Evolutionary conservation across 2,888 invertebrate species (phyloP).

Genomic region (Vesta saturnalis): DNA sequence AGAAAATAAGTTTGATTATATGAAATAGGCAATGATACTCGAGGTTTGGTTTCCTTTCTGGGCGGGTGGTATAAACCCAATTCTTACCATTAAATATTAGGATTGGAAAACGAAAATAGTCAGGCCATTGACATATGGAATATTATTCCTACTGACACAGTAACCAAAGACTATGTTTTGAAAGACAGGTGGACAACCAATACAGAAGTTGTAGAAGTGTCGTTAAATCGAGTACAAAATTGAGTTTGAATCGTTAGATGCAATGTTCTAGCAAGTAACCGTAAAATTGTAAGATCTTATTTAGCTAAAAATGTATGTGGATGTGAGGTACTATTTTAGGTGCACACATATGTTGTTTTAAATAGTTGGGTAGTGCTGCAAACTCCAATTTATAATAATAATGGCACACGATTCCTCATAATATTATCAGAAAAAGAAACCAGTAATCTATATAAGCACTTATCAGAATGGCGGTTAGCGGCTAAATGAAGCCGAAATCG

Average conservation of each 20-base stretch:
- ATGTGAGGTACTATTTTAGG: conserved; percentile 12
- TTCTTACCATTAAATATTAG: conserved; percentile 72
- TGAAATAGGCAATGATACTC: too few relatives aligned
- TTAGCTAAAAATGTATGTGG: conserved; percentile 31
- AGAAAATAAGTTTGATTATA: too few relatives aligned
- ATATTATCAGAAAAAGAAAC: conserved; percentile 51
- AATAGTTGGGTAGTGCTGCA: conserved; percentile 77
- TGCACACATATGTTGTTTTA: conserved; percentile 2
- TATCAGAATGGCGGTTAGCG: too few relatives aligned
- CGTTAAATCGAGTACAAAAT: conserved; percentile 90
- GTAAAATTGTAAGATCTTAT: conserved; percentile 28
- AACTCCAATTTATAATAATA: conserved; percentile 66
- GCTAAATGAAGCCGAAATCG: too few relatives aligned
- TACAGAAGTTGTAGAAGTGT: conserved; percentile 74
- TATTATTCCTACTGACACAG: conserved; percentile 64
- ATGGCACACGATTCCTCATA: conserved; percentile 55
- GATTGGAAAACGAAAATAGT: conserved; percentile 59
- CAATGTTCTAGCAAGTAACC: conserved; percentile 13
- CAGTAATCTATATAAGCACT: conserved; percentile 53
- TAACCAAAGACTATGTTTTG: conserved; percentile 72
- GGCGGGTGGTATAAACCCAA: conserved; percentile 79
- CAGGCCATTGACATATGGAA: conserved; percentile 27
- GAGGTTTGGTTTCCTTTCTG: too few relatives aligned
- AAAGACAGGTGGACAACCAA: conserved; percentile 78
- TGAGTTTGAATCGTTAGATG: conserved; percentile 61